Percentiles rank a stretch among this genome's conserved stretches.
These are phyloP conservation scores for Cyphomyrus plagiostoma DNA, from an alignment of 2,113 vertebrate species.

Conservation along the genomic window DNA sequence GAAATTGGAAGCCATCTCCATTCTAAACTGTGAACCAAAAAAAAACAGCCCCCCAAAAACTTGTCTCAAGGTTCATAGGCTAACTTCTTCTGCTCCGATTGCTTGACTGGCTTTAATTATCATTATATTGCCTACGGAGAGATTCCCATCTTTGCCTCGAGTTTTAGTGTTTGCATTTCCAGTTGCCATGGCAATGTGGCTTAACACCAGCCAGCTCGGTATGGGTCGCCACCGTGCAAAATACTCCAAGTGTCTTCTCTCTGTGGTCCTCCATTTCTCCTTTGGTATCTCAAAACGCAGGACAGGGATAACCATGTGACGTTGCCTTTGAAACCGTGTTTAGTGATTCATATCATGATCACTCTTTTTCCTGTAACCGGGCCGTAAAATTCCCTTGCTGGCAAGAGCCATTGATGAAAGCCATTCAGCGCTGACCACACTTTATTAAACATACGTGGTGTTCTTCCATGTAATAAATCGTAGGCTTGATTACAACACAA, in stretches of 20 bases:
- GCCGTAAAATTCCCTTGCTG: neutral
- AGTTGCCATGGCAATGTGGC: neutral
- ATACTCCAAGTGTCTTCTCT: conserved; percentile 15
- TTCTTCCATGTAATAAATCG: conserved; percentile 33
- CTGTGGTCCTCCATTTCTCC: neutral
- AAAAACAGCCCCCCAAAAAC: neutral
- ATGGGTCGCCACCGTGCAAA: neutral
- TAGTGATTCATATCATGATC: conserved; percentile 11
- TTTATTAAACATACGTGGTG: conserved; percentile 13
- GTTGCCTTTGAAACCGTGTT: neutral
- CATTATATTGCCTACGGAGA: neutral
- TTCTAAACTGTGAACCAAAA: neutral
- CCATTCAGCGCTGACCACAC: neutral
- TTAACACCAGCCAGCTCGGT: neutral
- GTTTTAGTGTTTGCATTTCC: neutral
- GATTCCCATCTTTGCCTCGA: neutral
- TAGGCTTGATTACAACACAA: conserved; percentile 32
- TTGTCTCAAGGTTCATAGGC: neutral
- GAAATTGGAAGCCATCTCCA: neutral
- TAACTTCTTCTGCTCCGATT: neutral
- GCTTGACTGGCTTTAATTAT: neutral
- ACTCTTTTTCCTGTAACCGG: neutral
- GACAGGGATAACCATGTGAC: neutral
- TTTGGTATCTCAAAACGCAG: neutral
- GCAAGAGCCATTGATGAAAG: conserved; percentile 8